Conservation (phyloP, 2,888 invertebrate species). For the Drosophila macrospina region DNA sequence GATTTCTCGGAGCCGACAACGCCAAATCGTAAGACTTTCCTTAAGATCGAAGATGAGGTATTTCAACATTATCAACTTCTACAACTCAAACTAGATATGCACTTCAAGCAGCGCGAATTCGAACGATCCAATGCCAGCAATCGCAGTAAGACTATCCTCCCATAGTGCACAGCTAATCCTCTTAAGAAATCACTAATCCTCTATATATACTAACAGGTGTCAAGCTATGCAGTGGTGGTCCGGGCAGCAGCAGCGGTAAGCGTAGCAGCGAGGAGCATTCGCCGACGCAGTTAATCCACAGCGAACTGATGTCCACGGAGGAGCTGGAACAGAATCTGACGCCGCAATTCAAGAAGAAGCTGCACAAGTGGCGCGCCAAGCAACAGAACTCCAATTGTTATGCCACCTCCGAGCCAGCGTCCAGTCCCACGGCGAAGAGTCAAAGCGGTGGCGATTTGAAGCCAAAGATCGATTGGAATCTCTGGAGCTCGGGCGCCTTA, state of each 20-base stretch:
- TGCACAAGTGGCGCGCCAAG: constrained; percentile 93
- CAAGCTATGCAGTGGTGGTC: constrained; percentile 47
- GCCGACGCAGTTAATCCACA: constrained; percentile 72
- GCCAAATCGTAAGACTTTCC: constrained; percentile 82
- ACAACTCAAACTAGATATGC: constrained; percentile 90
- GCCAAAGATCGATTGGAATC: constrained; percentile 87
- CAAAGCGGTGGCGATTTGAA: constrained; percentile 83
- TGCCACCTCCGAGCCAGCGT: constrained; percentile 67
- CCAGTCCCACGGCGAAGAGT: constrained; percentile 70
- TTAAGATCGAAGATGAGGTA: constrained; percentile 88
- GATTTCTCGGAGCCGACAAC: constrained; percentile 86
- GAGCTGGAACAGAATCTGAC: constrained; percentile 89
- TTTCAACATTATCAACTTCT: constrained; percentile 90
- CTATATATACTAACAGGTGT: constrained; percentile 29
- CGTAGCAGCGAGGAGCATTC: constrained; percentile 80
- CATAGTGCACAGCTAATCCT: constrained; percentile 2
- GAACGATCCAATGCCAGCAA: constrained; percentile 63
- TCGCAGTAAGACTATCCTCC: constrained; percentile 69
- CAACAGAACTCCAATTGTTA: constrained; percentile 69
- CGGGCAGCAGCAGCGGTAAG: constrained; percentile 63
- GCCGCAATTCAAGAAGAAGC: constrained; percentile 92
- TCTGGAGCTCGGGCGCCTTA: constrained; percentile 87
- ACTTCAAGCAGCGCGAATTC: constrained; percentile 89
- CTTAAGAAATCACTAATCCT: not conserved
- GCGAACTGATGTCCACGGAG: constrained; percentile 81